A percentile compares a stretch with the other conserved stretches of the same genome.
Evolutionary conservation across 2,888 invertebrate species (phyloP).

Genomic region (Limnephilus lunatus): DNA sequence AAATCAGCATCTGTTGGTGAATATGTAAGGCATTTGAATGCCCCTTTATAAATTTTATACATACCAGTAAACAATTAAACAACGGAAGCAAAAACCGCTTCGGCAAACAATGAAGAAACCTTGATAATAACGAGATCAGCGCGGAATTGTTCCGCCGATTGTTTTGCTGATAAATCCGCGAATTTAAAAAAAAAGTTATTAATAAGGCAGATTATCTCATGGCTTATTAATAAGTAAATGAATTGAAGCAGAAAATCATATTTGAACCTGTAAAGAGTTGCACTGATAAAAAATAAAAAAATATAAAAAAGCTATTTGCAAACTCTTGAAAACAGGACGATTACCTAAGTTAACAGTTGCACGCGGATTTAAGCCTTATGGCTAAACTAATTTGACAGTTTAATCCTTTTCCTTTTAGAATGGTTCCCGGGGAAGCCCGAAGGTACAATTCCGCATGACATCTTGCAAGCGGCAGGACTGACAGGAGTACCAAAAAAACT

Average conservation of each 20-base stretch:
- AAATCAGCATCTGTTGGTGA: background rate
- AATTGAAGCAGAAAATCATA: background rate
- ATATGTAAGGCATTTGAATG: background rate
- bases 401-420: constrained; percentile 63
- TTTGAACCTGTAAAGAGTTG: background rate
- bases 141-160: background rate
- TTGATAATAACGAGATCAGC: background rate
- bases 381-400: constrained; percentile 62
- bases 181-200: background rate
- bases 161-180: background rate
- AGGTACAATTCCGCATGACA: constrained; percentile 62
- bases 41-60: background rate
- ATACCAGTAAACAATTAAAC: background rate
- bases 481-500: constrained; percentile 2
- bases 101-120: background rate
- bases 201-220: background rate
- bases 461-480: constrained; percentile 67
- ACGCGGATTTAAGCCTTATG: constrained; percentile 61
- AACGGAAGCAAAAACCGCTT: background rate
- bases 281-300: background rate
- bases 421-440: constrained; percentile 55
- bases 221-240: background rate
- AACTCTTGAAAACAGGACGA: background rate
- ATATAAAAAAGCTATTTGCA: background rate
- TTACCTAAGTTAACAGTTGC: constrained; percentile 56